These are phyloP conservation scores for Adelges cooleyi DNA, from an alignment of 1,140 invertebrate genomes.

Conservation along the genomic window DNA sequence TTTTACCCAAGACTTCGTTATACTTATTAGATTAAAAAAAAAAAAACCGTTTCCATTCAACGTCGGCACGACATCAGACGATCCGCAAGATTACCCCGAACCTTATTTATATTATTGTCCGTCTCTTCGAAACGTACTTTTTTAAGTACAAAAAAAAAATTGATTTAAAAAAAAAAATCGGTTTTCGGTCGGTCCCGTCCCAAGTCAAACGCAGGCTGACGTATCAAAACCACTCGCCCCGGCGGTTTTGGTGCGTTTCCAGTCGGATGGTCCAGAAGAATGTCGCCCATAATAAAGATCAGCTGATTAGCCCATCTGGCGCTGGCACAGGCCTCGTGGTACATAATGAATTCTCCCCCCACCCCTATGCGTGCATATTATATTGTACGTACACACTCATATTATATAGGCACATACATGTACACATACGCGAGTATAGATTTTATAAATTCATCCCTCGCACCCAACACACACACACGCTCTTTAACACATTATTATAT, in stretches of 20 bases:
- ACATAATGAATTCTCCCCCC: constrained; percentile 19
- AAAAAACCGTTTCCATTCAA: no score
- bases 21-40: no score
- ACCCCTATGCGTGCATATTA: not conserved
- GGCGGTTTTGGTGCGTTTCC: constrained; percentile 37
- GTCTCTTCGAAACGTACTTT: no score
- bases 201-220: constrained; percentile 27
- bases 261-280: constrained; percentile 44
- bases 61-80: no score
- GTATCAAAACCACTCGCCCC: constrained; percentile 26
- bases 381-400: not conserved
- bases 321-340: constrained; percentile 32
- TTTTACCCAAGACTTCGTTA: no score
- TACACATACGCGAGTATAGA: not conserved
- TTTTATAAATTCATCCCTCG: constrained; percentile 20
- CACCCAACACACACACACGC: constrained; percentile 7
- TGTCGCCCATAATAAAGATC: constrained; percentile 40
- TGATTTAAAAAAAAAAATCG: not conserved
- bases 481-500: constrained; percentile 10
- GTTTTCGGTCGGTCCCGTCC: not conserved
- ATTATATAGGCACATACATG: not conserved
- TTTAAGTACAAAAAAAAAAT: no score
- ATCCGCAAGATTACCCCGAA: no score
- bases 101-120: no score
- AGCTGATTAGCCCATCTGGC: constrained; percentile 40